Evolutionary conservation across 1,140 invertebrate genomes (phyloP).

Genomic region (Teleogryllus occipitalis): DNA sequence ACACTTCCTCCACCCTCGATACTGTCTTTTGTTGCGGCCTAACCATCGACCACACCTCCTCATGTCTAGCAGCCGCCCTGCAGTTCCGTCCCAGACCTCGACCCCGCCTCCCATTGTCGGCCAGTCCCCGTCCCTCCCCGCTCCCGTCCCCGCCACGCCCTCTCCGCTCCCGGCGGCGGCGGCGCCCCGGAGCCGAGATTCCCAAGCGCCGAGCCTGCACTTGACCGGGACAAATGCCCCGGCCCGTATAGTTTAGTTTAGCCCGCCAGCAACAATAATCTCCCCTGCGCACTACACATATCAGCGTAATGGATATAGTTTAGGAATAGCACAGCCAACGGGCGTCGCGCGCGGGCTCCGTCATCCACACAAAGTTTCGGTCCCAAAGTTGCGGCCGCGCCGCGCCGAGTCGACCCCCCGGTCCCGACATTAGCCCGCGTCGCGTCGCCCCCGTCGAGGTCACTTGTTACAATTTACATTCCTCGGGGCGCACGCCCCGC

Average conservation of each 20-base stretch:
- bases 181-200: too few species aligned
- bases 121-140: too few species aligned
- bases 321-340: not conserved
- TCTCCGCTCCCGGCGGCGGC: not conserved
- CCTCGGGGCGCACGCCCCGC: too few species aligned
- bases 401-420: too few species aligned
- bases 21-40: too few species aligned
- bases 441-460: not conserved
- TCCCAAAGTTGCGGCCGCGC: not conserved
- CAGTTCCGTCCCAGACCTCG: too few species aligned
- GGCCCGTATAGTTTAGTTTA: not conserved
- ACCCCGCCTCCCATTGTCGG: too few species aligned
- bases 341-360: not conserved
- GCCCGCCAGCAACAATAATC: not conserved
- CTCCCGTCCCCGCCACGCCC: not conserved
- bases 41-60: too few species aligned
- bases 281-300: not conserved
- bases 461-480: not conserved
- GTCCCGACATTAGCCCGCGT: not conserved
- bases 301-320: not conserved
- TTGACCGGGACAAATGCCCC: not conserved
- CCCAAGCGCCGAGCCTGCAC: not conserved
- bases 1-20: too few species aligned
- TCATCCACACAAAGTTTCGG: not conserved
- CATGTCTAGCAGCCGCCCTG: too few species aligned